Base-by-base conservation (phyloP, 2,888 invertebrate species). In the Eristalis intricaria region DNA sequence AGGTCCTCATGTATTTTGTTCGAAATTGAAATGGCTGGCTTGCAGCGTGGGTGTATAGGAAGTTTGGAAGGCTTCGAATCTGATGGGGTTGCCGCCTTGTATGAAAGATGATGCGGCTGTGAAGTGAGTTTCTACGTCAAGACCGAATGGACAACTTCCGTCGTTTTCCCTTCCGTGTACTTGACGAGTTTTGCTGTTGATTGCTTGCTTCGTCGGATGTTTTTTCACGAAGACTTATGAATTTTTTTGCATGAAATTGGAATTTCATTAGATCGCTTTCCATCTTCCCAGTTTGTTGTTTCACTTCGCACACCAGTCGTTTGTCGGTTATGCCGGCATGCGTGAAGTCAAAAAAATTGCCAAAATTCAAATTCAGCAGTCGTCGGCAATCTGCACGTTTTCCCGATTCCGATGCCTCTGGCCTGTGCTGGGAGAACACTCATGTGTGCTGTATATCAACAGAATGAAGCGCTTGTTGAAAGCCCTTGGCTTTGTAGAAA, bases 141-240 rank as follows among this genome's bases (percentile, higher is more conserved):
- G 4, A 32, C 32, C 5, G 32, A 5, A 7, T 5, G 8, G 13
- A 38, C 1, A 0, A 13, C 38, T 35, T 22, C 10, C 22, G 13
- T 65, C 3, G 0, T n/a, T 26, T 5, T 65, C 11, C 13, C 22
- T n/a, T 38, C 64, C 23, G 56, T 66, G 56, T 66, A 76, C 32
- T 26, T 82, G 70, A 61, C 56, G n/a, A 76, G 22, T 43, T 79
- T 71, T 22, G 29, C 8, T 79, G 64, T 66, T 71, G 78, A 78
- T 78, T 78, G 78, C 19, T 65, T 19, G n/a, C 22, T 58, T 70
- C 38, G 56, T 70, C 29, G 56, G n/a, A 11, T 26, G 29, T n/a
- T 13, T 43, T 22, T 63, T 35, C 26, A 56, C 32, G 56, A 64
- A 64, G 64, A 64, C 56, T 65, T 50, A 63, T 69, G 68, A 69